A percentile compares a stretch with the other conserved stretches of the same genome.
phyloP scores from a whole-genome alignment of 1,140 invertebrate species.

The Panonychus citri region DNA sequence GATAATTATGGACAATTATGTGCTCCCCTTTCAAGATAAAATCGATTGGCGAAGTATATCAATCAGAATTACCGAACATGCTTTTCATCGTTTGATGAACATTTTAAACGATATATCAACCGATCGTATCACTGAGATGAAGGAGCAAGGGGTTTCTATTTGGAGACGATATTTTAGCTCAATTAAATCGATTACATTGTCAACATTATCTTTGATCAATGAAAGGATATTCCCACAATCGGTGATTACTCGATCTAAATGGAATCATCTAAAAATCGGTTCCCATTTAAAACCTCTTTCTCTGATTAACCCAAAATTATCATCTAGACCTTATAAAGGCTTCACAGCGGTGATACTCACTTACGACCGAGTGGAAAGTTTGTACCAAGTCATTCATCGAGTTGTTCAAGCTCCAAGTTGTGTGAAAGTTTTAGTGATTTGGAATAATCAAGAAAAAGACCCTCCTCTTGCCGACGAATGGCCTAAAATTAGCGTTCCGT shows the following conservation, averaged over 20 bases:
- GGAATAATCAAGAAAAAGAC: conserved; percentile 70
- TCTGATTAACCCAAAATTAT: conserved; percentile 4
- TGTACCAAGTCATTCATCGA: conserved; percentile 60
- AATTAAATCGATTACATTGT: conserved; percentile 50
- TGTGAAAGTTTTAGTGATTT: conserved; percentile 62
- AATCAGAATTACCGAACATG: conserved; percentile 56
- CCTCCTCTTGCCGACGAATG: conserved; percentile 28
- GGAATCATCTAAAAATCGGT: conserved; percentile 41
- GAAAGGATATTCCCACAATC: conserved; percentile 67
- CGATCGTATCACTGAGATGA: conserved; percentile 22
- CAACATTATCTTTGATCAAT: conserved; percentile 67
- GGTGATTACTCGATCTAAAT: conserved; percentile 49
- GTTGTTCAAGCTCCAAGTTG: conserved; percentile 56
- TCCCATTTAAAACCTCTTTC: not conserved
- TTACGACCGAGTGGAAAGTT: conserved; percentile 64
- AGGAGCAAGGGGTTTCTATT: conserved; percentile 37
- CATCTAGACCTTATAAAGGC: conserved; percentile 31
- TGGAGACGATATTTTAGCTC: conserved; percentile 66
- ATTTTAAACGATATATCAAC: conserved; percentile 27
- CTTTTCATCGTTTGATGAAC: conserved; percentile 44
- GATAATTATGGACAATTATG: conserved; percentile 47
- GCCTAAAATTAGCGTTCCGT: conserved; percentile 47
- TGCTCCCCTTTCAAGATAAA: conserved; percentile 58
- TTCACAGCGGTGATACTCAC: conserved; percentile 79
- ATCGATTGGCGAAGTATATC: conserved; percentile 62